phyloP scores from a whole-genome alignment of 2,113 vertebrate species.

The Butorides virescens region DNA sequence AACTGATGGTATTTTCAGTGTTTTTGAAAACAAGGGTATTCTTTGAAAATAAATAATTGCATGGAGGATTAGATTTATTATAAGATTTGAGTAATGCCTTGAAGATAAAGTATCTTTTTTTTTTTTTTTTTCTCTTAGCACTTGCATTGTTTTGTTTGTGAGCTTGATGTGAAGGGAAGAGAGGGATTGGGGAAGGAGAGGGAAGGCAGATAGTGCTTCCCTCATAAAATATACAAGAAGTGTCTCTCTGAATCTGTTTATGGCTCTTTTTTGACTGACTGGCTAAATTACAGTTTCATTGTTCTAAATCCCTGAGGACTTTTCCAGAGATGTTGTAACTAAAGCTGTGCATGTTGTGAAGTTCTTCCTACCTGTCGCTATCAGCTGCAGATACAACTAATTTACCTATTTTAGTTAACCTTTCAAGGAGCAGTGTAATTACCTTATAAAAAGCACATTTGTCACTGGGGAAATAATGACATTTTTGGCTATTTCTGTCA shows the following conservation, averaged over 20 bases:
- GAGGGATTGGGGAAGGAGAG: neutral
- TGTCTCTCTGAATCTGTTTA: slow-evolving; percentile 50
- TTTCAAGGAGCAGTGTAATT: neutral
- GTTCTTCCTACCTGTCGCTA: slow-evolving; percentile 4
- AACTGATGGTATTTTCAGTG: neutral
- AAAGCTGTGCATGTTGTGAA: slow-evolving; percentile 11
- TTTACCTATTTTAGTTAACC: slow-evolving; percentile 21
- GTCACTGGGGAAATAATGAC: accelerated
- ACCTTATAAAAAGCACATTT: neutral
- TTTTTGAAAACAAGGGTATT: neutral
- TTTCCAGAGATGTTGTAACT: slow-evolving; percentile 38
- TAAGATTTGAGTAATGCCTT: neutral
- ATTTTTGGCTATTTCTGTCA: neutral
- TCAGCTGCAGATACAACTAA: slow-evolving; percentile 18
- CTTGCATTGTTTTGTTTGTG: slow-evolving; percentile 8
- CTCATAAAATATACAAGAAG: slow-evolving; percentile 65
- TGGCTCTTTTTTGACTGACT: slow-evolving; percentile 40
- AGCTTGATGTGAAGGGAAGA: neutral
- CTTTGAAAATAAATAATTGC: slow-evolving; percentile 38
- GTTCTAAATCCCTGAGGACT: slow-evolving; percentile 23
- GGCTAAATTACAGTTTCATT: slow-evolving; percentile 58
- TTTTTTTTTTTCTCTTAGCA: neutral
- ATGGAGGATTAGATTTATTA: neutral
- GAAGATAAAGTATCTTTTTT: neutral
- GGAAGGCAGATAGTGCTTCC: slow-evolving; percentile 15